These are phyloP conservation scores for Syndactyla subalaris DNA, from an alignment of 2,797 vertebrate genomes.

Conservation along the genomic window DNA sequence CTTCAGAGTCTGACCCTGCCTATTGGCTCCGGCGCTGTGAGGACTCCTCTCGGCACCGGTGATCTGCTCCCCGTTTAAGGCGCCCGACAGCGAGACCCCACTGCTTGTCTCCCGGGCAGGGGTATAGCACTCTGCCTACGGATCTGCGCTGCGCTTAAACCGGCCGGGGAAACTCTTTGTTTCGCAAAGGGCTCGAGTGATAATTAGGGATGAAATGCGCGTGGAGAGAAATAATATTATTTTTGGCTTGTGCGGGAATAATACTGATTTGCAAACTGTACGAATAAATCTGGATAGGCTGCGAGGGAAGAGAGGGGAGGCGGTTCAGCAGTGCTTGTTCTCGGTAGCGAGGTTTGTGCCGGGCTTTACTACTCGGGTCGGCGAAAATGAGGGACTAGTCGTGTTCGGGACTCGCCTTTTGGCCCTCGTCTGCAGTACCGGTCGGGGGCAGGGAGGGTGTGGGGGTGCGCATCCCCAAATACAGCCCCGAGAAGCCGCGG, in stretches of 20 bases:
- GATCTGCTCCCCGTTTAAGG: background rate
- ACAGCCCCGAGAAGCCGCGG: background rate
- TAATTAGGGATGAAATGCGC: slow-evolving; percentile 59
- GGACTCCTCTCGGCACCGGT: background rate
- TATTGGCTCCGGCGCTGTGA: background rate
- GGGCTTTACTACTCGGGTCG: background rate
- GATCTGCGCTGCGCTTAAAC: background rate
- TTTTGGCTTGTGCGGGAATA: slow-evolving; percentile 43
- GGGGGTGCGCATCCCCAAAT: background rate
- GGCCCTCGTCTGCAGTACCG: background rate
- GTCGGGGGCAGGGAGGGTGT: accelerated
- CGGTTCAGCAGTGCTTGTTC: background rate
- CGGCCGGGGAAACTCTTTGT: background rate
- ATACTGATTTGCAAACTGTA: background rate
- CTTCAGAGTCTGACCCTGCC: background rate
- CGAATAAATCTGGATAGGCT: background rate
- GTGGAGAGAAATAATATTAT: slow-evolving; percentile 53
- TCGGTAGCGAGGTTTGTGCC: background rate
- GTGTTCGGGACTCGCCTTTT: background rate
- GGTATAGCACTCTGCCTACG: background rate
- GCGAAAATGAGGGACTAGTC: background rate
- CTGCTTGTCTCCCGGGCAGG: background rate
- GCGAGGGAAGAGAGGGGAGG: background rate
- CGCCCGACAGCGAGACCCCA: background rate
- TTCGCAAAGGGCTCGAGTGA: slow-evolving; percentile 40